A percentile compares a stretch with the other conserved stretches of the same genome.
Conservation (phyloP, 2,888 invertebrate species). For the Diaperis boleti region DNA sequence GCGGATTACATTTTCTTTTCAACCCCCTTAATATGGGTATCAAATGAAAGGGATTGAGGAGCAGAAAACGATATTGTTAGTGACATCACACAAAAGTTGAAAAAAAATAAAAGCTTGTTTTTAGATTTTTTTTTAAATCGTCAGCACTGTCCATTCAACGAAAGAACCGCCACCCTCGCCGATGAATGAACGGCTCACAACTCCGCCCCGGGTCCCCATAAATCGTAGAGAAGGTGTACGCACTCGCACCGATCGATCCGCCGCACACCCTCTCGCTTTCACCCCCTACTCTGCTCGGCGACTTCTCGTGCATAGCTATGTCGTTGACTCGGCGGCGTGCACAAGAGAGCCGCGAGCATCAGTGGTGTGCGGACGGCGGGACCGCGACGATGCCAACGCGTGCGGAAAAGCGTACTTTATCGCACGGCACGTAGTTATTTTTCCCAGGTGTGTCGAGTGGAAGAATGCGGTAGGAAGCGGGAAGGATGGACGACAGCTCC, state of each 20-base stretch:
- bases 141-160: no score
- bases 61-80: no score
- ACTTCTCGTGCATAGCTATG: constrained; percentile 49
- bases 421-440: constrained; percentile 8
- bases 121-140: no score
- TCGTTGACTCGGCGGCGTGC: constrained; percentile 47
- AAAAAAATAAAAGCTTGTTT: no score
- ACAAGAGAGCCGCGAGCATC: constrained; percentile 48
- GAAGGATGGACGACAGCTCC: constrained; percentile 79
- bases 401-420: neutral
- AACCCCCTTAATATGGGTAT: no score
- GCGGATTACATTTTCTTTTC: no score
- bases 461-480: constrained; percentile 19
- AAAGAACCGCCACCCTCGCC: no score
- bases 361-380: constrained; percentile 40
- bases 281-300: constrained; percentile 46
- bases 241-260: constrained; percentile 25
- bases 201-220: constrained; percentile 5
- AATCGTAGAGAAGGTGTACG: constrained; percentile 6
- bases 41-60: no score
- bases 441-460: constrained; percentile 16
- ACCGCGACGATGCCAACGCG: constrained; percentile 31
- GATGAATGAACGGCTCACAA: constrained; percentile 37
- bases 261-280: constrained; percentile 45
- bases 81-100: no score